phyloP scores from a whole-genome alignment of 2,113 vertebrate genomes.

The Fregata magnificens region DNA sequence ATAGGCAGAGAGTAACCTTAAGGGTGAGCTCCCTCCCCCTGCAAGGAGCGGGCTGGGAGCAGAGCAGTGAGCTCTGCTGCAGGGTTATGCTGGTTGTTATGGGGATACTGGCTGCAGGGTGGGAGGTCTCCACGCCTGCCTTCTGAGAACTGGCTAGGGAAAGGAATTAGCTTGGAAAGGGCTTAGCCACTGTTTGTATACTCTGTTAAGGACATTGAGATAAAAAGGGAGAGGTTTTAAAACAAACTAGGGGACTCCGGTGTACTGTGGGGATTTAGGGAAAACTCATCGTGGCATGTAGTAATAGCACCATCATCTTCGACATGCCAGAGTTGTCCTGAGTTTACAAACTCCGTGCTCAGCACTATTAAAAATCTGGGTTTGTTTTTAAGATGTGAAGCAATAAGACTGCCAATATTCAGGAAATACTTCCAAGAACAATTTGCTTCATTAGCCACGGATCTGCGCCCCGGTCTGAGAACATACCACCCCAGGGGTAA shows the following conservation, averaged over 20 bases:
- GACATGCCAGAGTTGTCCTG: neutral
- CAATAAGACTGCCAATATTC: neutral
- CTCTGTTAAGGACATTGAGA: neutral
- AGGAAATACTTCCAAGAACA: neutral
- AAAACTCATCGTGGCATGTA: rapidly evolving
- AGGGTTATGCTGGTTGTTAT: neutral
- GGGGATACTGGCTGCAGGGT: neutral
- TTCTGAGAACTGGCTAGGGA: neutral
- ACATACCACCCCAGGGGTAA: neutral
- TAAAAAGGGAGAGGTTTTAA: neutral
- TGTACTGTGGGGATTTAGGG: neutral
- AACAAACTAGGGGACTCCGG: neutral
- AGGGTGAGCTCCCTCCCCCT: neutral
- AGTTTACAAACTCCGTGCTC: neutral
- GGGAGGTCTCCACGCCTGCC: neutral
- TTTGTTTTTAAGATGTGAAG: neutral
- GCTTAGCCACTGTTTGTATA: neutral
- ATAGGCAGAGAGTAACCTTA: neutral
- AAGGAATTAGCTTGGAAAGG: neutral
- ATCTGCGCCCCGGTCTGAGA: neutral
- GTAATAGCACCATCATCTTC: neutral
- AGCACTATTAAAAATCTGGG: neutral
- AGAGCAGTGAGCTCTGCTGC: rapidly evolving
- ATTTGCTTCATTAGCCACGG: slow-evolving; percentile 17
- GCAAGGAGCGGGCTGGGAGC: rapidly evolving